Base-by-base conservation (phyloP, 2,888 invertebrate species). In the Acronicta alni region DNA sequence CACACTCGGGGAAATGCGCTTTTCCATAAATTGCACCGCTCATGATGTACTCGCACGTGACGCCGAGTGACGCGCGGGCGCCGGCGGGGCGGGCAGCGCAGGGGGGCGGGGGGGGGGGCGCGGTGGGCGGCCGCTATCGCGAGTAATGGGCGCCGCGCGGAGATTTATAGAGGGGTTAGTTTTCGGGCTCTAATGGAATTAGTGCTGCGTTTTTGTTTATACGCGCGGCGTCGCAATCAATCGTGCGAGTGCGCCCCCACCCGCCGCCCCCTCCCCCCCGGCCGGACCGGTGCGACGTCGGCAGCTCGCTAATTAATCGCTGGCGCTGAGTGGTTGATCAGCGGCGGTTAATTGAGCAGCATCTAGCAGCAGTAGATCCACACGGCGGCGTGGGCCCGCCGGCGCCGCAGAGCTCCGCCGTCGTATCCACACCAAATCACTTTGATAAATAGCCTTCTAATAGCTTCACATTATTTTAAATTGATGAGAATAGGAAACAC, bases 181-280 rank as follows among this genome's bases (percentile, higher is more conserved):
- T 83, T 82, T 83, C 75, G 79, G 82, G 83, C 82, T 82, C 86
- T 90, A 90, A 90, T 90, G 90, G 90, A 87, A 89, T 89, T 88
- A 89, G 84, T 80, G 82, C 81, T 82, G 79, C 79, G 77, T 81
- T 82, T 78, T 86, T 85, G 87, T 88, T 87, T 87, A 87, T 85
- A 80, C 80, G 57, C 76, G 63, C 75, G 76, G 75, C 74, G 72
- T 75, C 69, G 75, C 65, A 73, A 77, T 73, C 77, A 75, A 72
- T 72, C 77, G 67, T 69, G 53, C 67, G 60, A 69, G 68, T 67
- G 65, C 54, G 66, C 30, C 46, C 35, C 46, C 45, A 48, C 59
- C 59, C 35, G 47, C 37, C 10, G 20, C 54, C 16, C 0, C 30
- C 7, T 32, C 48, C 45, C 37, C 23, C 14, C 23, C 38, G 32